These are phyloP conservation scores for Orchesella cincta DNA, from an alignment of 1,140 invertebrate genomes.

Conservation along the genomic window DNA sequence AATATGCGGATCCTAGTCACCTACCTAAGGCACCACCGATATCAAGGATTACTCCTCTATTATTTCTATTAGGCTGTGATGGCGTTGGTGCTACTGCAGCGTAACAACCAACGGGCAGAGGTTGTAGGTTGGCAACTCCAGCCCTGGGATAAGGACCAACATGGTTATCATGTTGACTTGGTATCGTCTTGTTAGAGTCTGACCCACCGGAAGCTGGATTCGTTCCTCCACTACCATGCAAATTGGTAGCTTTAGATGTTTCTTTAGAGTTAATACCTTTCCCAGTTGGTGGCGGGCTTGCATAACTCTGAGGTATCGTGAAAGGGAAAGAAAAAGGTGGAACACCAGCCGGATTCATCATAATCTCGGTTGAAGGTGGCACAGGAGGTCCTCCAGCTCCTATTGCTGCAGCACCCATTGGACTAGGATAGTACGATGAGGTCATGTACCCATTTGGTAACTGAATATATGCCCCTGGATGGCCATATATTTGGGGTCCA, in stretches of 20 bases:
- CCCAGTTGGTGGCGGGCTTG: neutral
- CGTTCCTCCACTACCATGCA: neutral
- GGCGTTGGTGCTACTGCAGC: neutral
- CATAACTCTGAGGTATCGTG: conserved; percentile 24
- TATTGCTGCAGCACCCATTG: conserved; percentile 4
- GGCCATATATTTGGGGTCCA: conserved; percentile 15
- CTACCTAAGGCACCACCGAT: conserved; percentile 29
- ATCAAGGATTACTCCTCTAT: conserved; percentile 26
- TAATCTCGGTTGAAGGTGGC: conserved; percentile 33
- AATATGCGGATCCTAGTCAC: too few relatives aligned
- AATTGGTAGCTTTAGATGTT: neutral
- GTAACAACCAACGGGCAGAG: neutral
- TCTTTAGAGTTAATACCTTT: conserved; percentile 18
- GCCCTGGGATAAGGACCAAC: too few relatives aligned
- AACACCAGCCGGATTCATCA: conserved; percentile 23
- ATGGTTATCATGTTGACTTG: neutral
- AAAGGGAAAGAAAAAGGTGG: conserved; percentile 15
- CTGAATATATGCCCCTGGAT: neutral
- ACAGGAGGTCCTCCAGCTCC: conserved; percentile 8
- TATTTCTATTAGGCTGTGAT: conserved; percentile 11
- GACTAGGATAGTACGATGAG: conserved; percentile 23
- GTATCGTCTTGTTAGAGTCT: neutral
- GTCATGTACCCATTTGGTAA: conserved; percentile 26
- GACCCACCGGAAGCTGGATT: too few relatives aligned
- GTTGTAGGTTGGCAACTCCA: neutral